phyloP scores from a whole-genome alignment of 2,113 vertebrate species.

The Trichomycterus rosablanca region DNA sequence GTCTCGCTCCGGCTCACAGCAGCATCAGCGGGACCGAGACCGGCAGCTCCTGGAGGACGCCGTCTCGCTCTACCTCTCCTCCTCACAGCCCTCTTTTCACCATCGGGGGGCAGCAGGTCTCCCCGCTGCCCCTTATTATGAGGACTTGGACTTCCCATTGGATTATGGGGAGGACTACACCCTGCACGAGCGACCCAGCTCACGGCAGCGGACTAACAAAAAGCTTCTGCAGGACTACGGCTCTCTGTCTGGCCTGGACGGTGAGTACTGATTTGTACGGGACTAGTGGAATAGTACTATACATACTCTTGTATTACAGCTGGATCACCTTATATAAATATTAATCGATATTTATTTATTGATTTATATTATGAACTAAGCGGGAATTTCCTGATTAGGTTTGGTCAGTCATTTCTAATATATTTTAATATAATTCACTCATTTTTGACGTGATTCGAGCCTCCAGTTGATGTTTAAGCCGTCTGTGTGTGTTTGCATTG shows the following conservation, averaged over 20 bases:
- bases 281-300: no score
- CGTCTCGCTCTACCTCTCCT: slow-evolving; percentile 74
- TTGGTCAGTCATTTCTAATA: no score
- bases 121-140: slow-evolving; percentile 61
- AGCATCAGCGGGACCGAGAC: slow-evolving; percentile 53
- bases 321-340: no score
- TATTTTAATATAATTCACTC: no score
- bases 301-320: no score
- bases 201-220: slow-evolving; percentile 55
- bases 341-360: no score
- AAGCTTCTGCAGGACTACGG: slow-evolving; percentile 56
- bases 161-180: slow-evolving; percentile 68
- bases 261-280: slow-evolving; percentile 53
- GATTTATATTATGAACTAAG: no score
- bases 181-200: slow-evolving; percentile 58
- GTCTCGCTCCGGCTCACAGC: slow-evolving; percentile 66
- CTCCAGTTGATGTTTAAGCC: no score
- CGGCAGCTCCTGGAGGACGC: slow-evolving; percentile 82
- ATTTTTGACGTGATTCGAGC: no score
- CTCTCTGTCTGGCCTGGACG: slow-evolving; percentile 48
- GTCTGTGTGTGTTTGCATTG: slow-evolving; percentile 4
- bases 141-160: slow-evolving; percentile 61
- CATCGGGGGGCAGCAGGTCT: slow-evolving; percentile 55
- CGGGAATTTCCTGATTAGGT: no score
- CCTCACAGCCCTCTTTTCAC: slow-evolving; percentile 64